Evolutionary conservation across 2,888 invertebrate species (phyloP), one percentile per base, ranked within the genome.

Genomic region (Amblyjoppa fuscipennis): DNA sequence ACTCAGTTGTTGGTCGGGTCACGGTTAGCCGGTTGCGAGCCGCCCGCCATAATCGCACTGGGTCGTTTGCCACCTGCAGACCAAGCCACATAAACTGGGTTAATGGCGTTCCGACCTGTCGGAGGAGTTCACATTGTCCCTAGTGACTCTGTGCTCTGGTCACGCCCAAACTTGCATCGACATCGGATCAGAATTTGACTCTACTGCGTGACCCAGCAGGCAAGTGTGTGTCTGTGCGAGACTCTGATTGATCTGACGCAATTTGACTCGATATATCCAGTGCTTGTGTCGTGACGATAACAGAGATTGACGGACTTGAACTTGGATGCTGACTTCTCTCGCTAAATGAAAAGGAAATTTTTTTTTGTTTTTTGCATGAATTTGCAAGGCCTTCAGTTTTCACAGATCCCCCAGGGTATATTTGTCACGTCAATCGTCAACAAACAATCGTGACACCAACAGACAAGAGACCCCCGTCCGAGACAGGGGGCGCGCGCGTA

Each of bases 71-170:
- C 93, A 94, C 94, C 94, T 94, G 94, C 93, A 94, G 94, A 94
- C 91, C 94, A 94, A 94, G 94, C 94, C 94, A 94, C 94, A 94
- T 92, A 94, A 94, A 94, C 94, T 93, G 93, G 93, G 94, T 94
- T 94, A 94, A 94, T 94, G 93, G 94, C 94, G 90, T 93, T 93
- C 93, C 93, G 92, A 92, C 91, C 91, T 91, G 91, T 92, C 89
- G 90, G 91, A 91, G 90, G 87, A 88, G 83, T 91, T 92, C 90
- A 91, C 92, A 91, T 92, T 87, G 92, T 90, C 93, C 93, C 92
- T 92, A 93, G 92, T 93, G 93, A 93, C 92, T 93, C 93, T 93
- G 93, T 93, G 93, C 93, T 93, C 92, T 92, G 93, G 91, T 93
- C 93, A 93, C 93, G 93, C 93, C 92, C 92, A 93, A 91, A 91